Evolutionary conservation across 2,113 vertebrate genomes (phyloP).

Genomic region (Chloroceryle aenea): DNA sequence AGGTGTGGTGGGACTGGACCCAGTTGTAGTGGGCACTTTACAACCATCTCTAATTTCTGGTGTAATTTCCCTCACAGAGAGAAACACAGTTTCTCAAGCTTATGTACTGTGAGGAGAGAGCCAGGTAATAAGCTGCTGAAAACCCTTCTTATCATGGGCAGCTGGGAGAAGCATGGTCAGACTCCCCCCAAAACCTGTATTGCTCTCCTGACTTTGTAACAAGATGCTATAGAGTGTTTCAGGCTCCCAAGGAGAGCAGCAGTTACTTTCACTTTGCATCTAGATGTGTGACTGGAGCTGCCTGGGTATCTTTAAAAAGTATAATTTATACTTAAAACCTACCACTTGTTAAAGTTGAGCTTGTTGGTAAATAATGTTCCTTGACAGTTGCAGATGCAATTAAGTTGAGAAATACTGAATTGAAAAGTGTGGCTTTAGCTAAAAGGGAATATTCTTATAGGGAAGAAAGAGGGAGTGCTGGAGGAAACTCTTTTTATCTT

Average conservation of each 20-base stretch:
- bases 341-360: neutral
- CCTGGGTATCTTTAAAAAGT: neutral
- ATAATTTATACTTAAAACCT: neutral
- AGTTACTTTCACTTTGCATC: neutral
- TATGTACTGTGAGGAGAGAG: neutral
- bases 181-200: neutral
- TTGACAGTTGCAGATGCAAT: neutral
- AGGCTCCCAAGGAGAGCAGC: neutral
- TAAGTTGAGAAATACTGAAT: neutral
- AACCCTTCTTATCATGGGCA: accelerated
- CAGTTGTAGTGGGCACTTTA: neutral
- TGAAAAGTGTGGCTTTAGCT: neutral
- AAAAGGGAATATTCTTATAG: neutral
- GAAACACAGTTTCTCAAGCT: neutral
- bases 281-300: neutral
- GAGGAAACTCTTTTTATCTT: neutral
- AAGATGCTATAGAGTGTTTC: neutral
- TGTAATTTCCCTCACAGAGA: neutral
- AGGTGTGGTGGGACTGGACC: neutral
- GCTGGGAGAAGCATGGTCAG: neutral
- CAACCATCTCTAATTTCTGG: neutral
- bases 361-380: neutral
- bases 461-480: neutral
- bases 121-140: neutral
- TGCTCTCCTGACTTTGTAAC: neutral